Percentiles rank a stretch among this genome's conserved stretches.
phyloP scores from a whole-genome alignment of 2,113 vertebrate genomes.

The Tetraodon nigroviridis region DNA sequence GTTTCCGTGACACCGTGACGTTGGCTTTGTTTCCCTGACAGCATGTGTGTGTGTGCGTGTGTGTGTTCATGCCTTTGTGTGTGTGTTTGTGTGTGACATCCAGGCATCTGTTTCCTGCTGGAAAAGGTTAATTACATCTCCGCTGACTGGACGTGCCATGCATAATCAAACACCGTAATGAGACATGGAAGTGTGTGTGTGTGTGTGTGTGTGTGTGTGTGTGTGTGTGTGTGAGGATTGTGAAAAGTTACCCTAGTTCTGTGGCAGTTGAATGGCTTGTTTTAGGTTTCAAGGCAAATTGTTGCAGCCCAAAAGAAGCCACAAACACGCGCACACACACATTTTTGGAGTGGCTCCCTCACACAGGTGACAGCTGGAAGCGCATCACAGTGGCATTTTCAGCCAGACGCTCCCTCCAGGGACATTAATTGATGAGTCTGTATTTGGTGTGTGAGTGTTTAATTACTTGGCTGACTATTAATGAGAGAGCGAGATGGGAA shows the following conservation, averaged over 20 bases:
- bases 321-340: constrained; percentile 5
- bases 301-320: constrained; percentile 32
- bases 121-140: constrained; percentile 80
- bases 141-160: constrained; percentile 70
- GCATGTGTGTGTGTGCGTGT: constrained; percentile 49
- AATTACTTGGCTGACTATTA: constrained; percentile 54
- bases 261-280: constrained; percentile 38
- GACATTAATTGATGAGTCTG: constrained; percentile 51
- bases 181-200: constrained; percentile 41
- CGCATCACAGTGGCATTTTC: constrained; percentile 44
- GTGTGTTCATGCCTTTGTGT: constrained; percentile 25
- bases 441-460: constrained; percentile 32
- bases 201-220: constrained; percentile 18
- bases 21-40: constrained; percentile 69
- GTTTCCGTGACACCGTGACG: constrained; percentile 71
- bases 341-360: constrained; percentile 21
- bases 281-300: constrained; percentile 49
- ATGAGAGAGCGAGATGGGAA: constrained; percentile 33
- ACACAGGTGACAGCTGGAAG: constrained; percentile 58
- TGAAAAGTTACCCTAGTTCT: constrained; percentile 17
- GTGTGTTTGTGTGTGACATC: constrained; percentile 23
- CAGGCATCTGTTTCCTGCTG: constrained; percentile 76
- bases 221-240: background rate
- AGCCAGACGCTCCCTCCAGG: constrained; percentile 26
- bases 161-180: constrained; percentile 74